phyloP scores from a whole-genome alignment of 2,113 vertebrate genomes.

The Microtus oregoni region DNA sequence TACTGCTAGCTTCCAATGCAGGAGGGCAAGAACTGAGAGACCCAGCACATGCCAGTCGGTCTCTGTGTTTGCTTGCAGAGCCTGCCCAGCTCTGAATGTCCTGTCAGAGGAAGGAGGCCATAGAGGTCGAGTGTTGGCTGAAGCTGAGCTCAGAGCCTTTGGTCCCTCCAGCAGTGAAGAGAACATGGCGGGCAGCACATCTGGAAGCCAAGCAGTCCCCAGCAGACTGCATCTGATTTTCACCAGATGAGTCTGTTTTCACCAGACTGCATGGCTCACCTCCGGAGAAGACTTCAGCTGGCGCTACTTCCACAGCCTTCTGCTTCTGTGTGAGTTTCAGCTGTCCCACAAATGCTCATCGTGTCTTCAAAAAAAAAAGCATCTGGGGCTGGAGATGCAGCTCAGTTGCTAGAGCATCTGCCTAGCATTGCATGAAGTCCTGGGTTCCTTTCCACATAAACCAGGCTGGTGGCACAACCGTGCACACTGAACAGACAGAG shows the following conservation, averaged over 20 bases:
- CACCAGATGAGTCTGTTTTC: background rate
- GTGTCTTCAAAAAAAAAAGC: background rate
- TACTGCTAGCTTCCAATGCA: accelerated
- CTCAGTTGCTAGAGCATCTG: background rate
- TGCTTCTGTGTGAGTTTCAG: background rate
- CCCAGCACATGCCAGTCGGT: no score
- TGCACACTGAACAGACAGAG: background rate
- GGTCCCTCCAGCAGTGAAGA: background rate
- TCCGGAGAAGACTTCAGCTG: background rate
- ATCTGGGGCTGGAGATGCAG: background rate
- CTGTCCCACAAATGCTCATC: no score
- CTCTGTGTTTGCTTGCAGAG: background rate
- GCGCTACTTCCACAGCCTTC: background rate
- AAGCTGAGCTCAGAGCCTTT: background rate
- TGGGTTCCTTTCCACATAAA: background rate
- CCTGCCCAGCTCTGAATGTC: background rate
- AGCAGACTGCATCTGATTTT: no score
- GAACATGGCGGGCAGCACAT: no score
- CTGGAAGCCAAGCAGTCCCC: background rate
- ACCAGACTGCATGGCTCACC: background rate
- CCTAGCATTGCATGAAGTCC: background rate
- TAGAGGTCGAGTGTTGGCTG: background rate
- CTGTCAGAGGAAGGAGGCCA: background rate
- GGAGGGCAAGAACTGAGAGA: background rate
- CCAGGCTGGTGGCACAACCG: background rate